These are phyloP conservation scores for Carpatolechia fugitivella DNA, from an alignment of 2,888 invertebrate species.

Conservation along the genomic window DNA sequence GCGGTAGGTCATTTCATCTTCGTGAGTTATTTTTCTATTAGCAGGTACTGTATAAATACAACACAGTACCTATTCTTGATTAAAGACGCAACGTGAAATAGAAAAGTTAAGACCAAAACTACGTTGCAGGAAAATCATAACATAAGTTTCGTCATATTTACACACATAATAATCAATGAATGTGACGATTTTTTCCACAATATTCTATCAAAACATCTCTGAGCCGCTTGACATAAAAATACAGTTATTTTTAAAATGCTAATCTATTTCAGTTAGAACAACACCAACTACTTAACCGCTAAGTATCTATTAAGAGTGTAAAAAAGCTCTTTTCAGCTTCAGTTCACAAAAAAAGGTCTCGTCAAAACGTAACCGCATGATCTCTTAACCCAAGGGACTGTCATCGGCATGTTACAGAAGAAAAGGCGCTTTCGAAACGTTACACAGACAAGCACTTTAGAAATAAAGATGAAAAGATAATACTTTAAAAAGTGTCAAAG, in stretches of 20 bases:
- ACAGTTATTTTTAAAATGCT: constrained; percentile 1
- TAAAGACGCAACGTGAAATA: too few relatives aligned
- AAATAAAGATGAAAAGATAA: constrained; percentile 40
- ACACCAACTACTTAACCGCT: constrained; percentile 10
- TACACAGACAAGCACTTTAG: constrained; percentile 56
- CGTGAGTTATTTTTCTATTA: too few relatives aligned
- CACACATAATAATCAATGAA: too few relatives aligned
- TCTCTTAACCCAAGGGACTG: constrained; percentile 25
- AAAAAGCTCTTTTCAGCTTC: background rate
- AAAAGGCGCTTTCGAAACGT: constrained; percentile 17
- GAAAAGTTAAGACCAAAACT: too few relatives aligned
- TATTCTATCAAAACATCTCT: too few relatives aligned
- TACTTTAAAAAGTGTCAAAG: constrained; percentile 66
- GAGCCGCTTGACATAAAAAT: too few relatives aligned
- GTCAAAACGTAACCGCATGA: constrained; percentile 24
- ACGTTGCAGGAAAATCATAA: too few relatives aligned
- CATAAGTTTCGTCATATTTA: too few relatives aligned
- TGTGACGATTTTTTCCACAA: too few relatives aligned
- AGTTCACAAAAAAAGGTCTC: constrained; percentile 18
- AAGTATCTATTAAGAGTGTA: constrained; percentile 5
- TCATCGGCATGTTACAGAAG: constrained; percentile 24
- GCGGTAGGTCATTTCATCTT: too few relatives aligned
- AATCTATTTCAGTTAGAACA: constrained; percentile 11
- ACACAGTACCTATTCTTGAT: too few relatives aligned
- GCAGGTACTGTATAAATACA: too few relatives aligned